Percentiles rank a stretch among this genome's conserved stretches.
These are phyloP conservation scores for Lomographa bimaculata DNA, from an alignment of 2,888 invertebrate species.

Conservation along the genomic window DNA sequence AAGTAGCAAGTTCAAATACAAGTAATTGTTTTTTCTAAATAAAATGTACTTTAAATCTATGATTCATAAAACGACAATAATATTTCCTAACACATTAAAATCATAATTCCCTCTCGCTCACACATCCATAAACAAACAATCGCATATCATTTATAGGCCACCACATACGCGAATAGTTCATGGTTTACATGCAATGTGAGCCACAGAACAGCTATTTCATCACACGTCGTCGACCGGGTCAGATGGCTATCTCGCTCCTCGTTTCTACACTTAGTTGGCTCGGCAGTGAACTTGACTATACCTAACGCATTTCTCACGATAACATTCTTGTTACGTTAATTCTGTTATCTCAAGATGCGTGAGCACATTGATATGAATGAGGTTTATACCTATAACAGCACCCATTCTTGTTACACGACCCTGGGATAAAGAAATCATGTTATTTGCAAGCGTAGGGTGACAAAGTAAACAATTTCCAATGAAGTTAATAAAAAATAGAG, in stretches of 20 bases:
- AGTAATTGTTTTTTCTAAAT: too few relatives aligned
- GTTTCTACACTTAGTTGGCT: conserved; percentile 31
- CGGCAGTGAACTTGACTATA: conserved; percentile 36
- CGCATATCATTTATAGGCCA: conserved; percentile 42
- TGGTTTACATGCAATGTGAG: conserved; percentile 68
- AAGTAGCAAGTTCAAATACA: too few relatives aligned
- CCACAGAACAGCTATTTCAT: conserved; percentile 63
- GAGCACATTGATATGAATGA: conserved; percentile 6
- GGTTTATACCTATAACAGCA: conserved; percentile 13
- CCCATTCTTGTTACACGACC: conserved; percentile 9
- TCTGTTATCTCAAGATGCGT: conserved; percentile 19
- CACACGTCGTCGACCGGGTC: conserved; percentile 53
- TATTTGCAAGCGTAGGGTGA: conserved; percentile 1
- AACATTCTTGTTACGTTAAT: conserved; percentile 36
- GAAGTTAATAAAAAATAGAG: too few relatives aligned
- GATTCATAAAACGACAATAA: too few relatives aligned
- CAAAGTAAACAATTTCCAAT: background rate
- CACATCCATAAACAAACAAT: conserved; percentile 9
- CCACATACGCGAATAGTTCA: conserved; percentile 45
- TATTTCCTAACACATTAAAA: too few relatives aligned
- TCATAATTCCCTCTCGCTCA: too few relatives aligned
- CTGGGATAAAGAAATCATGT: background rate
- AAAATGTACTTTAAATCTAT: too few relatives aligned
- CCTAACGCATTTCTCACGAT: conserved; percentile 30
- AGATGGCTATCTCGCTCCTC: conserved; percentile 55